phyloP scores from a whole-genome alignment of 2,797 vertebrate genomes.

The Neopelma chrysocephalum region DNA sequence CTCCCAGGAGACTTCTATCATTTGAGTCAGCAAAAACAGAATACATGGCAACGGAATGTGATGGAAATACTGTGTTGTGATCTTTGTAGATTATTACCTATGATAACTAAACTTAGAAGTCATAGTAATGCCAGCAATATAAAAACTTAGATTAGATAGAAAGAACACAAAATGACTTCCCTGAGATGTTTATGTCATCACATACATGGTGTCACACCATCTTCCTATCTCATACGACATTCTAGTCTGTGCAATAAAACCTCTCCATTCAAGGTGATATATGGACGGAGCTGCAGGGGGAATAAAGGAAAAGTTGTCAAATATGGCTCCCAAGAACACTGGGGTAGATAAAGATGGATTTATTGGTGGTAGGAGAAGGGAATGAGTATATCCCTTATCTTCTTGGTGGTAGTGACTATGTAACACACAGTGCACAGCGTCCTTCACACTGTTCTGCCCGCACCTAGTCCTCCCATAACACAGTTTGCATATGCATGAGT shows the following conservation, averaged over 20 bases:
- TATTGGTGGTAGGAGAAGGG: background rate
- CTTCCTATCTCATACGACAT: background rate
- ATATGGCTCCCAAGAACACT: background rate
- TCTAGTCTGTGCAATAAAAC: background rate
- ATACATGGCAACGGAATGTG: background rate
- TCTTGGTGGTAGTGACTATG: background rate
- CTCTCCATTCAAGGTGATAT: background rate
- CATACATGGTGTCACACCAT: background rate
- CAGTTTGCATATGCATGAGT: background rate
- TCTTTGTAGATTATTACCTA: conserved; percentile 8
- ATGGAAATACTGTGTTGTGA: conserved; percentile 15
- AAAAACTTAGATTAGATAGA: conserved; percentile 19
- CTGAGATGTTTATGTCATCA: background rate
- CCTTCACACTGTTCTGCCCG: background rate
- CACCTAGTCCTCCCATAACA: background rate
- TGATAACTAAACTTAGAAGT: background rate
- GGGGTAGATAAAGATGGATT: background rate
- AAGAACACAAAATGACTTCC: background rate
- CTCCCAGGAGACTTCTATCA: background rate
- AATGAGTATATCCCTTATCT: background rate
- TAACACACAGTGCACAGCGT: background rate
- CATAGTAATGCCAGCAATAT: background rate
- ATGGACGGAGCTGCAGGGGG: background rate
- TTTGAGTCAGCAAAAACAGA: conserved; percentile 31
- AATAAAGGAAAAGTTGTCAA: background rate